These are phyloP conservation scores for Amia ocellicauda DNA, from an alignment of 2,113 vertebrate genomes.

Conservation along the genomic window DNA sequence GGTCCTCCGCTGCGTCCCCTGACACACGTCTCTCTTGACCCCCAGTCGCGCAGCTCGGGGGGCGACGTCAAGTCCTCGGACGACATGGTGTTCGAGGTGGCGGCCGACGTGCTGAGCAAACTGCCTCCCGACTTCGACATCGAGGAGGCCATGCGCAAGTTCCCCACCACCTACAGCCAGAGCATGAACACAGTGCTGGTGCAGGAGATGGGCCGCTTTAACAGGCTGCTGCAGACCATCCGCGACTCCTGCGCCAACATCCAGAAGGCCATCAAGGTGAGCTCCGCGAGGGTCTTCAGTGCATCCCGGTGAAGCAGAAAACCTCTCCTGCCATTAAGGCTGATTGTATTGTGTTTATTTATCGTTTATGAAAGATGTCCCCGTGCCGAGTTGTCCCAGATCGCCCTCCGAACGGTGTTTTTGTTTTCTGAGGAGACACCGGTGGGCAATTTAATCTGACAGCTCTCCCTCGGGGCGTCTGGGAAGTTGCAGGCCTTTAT, in stretches of 20 bases:
- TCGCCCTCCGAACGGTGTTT: neutral
- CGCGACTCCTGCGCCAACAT: slow-evolving; percentile 76
- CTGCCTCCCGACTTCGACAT: slow-evolving; percentile 75
- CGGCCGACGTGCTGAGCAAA: slow-evolving; percentile 77
- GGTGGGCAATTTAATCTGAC: slow-evolving; percentile 11
- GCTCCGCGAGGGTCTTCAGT: neutral
- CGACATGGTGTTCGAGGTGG: slow-evolving; percentile 78
- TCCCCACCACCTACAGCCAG: slow-evolving; percentile 78
- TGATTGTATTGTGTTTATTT: neutral
- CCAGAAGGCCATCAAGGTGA: slow-evolving; percentile 85
- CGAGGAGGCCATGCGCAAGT: slow-evolving; percentile 72
- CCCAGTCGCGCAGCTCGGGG: slow-evolving; percentile 68
- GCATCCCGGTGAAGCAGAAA: too few relatives aligned
- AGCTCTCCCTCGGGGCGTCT: neutral
- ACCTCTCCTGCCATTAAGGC: too few relatives aligned
- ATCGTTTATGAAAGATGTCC: neutral
- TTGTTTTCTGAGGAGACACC: neutral
- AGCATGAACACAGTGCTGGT: slow-evolving; percentile 90
- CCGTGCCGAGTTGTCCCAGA: neutral
- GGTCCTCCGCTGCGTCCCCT: too few relatives aligned
- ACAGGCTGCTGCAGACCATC: slow-evolving; percentile 72
- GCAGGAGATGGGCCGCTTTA: slow-evolving; percentile 90
- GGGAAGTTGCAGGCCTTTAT: neutral
- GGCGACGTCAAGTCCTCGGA: slow-evolving; percentile 73
- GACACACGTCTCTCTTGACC: too few relatives aligned